Conservation (phyloP, 2,113 vertebrate species). For the Nothoprocta pentlandii region DNA sequence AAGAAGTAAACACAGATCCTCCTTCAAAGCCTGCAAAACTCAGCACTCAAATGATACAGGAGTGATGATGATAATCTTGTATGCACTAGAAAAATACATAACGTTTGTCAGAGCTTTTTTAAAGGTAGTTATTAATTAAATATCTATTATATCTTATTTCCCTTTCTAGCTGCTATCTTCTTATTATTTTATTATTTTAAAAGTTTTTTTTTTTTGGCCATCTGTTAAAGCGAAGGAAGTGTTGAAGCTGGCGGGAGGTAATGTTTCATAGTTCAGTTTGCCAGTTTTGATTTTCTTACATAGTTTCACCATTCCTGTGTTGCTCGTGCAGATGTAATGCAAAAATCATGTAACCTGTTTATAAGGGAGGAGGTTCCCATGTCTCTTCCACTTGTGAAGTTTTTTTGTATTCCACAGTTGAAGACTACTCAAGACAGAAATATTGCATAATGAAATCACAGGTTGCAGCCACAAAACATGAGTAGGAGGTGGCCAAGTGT, state of each 20-base stretch:
- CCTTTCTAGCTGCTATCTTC: neutral
- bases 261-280: rapidly evolving
- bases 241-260: neutral
- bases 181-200: too few species aligned
- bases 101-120: neutral
- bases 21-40: neutral
- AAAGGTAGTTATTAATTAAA: neutral
- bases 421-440: neutral
- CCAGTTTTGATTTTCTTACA: neutral
- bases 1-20: neutral
- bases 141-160: neutral
- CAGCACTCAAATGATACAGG: neutral
- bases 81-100: neutral
- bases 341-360: neutral
- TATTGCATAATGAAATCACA: neutral
- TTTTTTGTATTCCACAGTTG: neutral
- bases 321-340: neutral
- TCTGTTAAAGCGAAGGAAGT: neutral
- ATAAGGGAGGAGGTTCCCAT: neutral
- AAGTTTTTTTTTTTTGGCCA: neutral
- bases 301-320: neutral
- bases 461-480: neutral
- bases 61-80: neutral
- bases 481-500: neutral
- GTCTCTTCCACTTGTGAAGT: neutral